Base-by-base conservation (phyloP, 2,113 vertebrate species). In the Silurus glanis region DNA sequence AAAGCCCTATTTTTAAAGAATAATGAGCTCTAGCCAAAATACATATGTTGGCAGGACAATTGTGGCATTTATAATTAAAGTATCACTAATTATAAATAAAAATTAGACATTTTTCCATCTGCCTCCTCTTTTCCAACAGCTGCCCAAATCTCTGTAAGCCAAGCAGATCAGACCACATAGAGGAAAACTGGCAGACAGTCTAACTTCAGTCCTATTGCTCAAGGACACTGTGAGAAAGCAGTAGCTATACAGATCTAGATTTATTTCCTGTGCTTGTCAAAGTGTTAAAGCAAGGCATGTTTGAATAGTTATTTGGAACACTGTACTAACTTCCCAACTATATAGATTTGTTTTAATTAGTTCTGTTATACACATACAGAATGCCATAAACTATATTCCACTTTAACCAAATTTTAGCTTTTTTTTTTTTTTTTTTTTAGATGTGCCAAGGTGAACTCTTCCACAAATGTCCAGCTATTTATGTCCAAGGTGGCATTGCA, bases 41-140 rank as follows among this genome's bases (percentile, higher is more conserved):
- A 28, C 55, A 58, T 58, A 21, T 28, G 7, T 28, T 58, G 16
- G 25, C 25, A 10, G n/a, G 55, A 79, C 51, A 55, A 25, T 16
- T 76, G 16, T 76, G 14, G 3, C 0, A 56, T 78, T 79, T 58
- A 16, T 58, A 58, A 79, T 79, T 37, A 79, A 58, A 56, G 1
- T 19, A 79, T 79, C 25, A 58, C 25, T 37, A 79, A 79, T 37
- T 79, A 58, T 17, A 7, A 13, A 8, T 37, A 37, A 79, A 28
- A 58, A 58, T 16, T 17, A 79, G 76, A 79, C 25, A 58, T 79
- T 37, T 37, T 37, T 59, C 55, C 76, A 79, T 79, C 76, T 79
- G 76, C 25, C 25, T 53, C 49, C 25, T 58, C 25, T 79, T 79
- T 56, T 58, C 8, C 9, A 79, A 79, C 55, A 58, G 53, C 55